Percentiles rank a stretch among this genome's conserved stretches.
These are phyloP conservation scores for Rallus limicola DNA, from an alignment of 2,113 vertebrate genomes.

Conservation along the genomic window DNA sequence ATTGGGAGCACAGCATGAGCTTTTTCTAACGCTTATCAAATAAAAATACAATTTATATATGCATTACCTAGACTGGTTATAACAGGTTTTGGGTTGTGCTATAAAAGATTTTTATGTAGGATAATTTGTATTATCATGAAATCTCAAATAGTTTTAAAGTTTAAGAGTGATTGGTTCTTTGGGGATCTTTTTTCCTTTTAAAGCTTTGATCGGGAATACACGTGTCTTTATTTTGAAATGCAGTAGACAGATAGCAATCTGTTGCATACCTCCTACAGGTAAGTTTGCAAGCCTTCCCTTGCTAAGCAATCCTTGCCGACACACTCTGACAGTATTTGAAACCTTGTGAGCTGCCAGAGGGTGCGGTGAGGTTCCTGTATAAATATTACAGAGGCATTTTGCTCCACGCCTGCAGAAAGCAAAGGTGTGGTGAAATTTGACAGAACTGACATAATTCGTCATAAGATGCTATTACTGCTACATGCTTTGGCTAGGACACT, in stretches of 20 bases:
- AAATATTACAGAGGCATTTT: conserved; percentile 29
- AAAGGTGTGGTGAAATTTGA: conserved; percentile 47
- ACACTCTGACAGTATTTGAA: not conserved
- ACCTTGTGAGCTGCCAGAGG: conserved; percentile 12
- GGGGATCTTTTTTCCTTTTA: not conserved
- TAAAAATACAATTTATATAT: not conserved
- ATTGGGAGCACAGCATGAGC: not conserved
- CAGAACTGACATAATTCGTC: not conserved
- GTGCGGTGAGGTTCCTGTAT: conserved; percentile 24
- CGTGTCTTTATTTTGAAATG: conserved; percentile 42
- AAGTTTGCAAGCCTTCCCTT: not conserved
- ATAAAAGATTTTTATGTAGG: not conserved
- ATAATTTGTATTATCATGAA: not conserved
- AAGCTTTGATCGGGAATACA: not conserved
- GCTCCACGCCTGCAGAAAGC: conserved; percentile 22
- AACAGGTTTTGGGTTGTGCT: not conserved
- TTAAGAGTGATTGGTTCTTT: not conserved
- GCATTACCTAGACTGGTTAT: not conserved
- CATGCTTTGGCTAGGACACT: not conserved
- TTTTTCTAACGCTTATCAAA: not conserved
- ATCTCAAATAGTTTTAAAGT: not conserved
- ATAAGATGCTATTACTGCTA: not conserved
- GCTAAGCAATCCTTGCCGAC: not conserved
- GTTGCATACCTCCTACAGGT: not conserved
- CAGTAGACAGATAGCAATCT: not conserved